These are phyloP conservation scores for Belgica antarctica DNA, from an alignment of 2,888 invertebrate genomes.

Conservation along the genomic window DNA sequence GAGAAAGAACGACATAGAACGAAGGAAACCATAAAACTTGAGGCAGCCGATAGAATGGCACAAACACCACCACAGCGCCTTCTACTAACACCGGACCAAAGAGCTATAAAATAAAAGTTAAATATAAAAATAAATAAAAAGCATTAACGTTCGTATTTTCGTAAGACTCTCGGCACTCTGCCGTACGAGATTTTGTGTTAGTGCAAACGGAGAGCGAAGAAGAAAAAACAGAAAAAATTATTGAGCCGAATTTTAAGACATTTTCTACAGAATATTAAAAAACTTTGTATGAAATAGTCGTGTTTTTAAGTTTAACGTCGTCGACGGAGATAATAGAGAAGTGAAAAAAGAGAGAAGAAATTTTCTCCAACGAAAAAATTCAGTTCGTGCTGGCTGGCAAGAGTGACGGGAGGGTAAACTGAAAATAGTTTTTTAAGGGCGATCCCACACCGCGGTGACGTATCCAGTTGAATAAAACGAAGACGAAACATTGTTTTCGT, in stretches of 20 bases:
- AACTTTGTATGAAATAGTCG: constrained; percentile 43
- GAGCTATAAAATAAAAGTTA: constrained; percentile 43
- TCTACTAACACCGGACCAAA: constrained; percentile 27
- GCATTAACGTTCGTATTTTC: constrained; percentile 33
- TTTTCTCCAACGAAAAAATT: constrained; percentile 2
- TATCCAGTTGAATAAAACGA: too few species aligned
- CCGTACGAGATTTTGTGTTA: constrained; percentile 17
- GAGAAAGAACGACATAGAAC: constrained; percentile 15
- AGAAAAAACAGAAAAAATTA: constrained; percentile 30
- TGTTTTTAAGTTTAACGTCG: constrained; percentile 40
- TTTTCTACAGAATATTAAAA: constrained; percentile 43
- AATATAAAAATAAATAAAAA: constrained; percentile 43
- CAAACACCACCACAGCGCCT: not conserved
- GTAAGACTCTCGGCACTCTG: not conserved
- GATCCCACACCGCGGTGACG: not conserved
- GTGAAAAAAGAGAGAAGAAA: not conserved
- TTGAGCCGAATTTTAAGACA: constrained; percentile 41
- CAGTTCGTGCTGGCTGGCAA: constrained; percentile 1
- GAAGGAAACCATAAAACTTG: constrained; percentile 37
- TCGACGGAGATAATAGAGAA: constrained; percentile 14
- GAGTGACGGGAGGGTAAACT: not conserved
- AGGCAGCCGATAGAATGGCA: too few species aligned
- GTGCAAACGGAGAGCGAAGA: constrained; percentile 11
- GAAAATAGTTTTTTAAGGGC: not conserved
- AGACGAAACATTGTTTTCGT: not conserved